Percentiles rank a stretch among this genome's conserved stretches.
Conservation (phyloP, 37 sponge, comb jelly and placozoan genomes). For the Chondrilla cf. caribensis region DNA sequence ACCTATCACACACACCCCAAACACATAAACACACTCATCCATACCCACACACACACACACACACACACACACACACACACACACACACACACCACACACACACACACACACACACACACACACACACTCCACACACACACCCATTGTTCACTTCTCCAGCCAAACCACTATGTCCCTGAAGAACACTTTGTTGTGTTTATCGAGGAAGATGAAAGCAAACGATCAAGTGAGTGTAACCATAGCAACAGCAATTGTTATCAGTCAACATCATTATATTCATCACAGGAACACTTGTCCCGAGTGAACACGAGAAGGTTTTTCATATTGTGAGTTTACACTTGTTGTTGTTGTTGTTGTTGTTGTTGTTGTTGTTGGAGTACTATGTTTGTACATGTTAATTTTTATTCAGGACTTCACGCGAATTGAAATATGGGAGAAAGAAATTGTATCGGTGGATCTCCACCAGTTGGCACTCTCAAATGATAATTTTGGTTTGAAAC, state of each 20-base stretch:
- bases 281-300: neutral
- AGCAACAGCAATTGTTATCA: neutral
- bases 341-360: too few species aligned
- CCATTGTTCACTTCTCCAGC: neutral
- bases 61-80: neutral
- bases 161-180: constrained; percentile 30
- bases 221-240: constrained; percentile 29
- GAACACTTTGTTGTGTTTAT: constrained; percentile 49
- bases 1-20: neutral
- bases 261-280: neutral
- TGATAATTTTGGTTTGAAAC: neutral
- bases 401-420: neutral
- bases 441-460: constrained; percentile 35
- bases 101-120: too few species aligned
- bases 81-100: neutral
- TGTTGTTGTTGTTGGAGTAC: too few species aligned
- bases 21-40: too few species aligned
- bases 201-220: constrained; percentile 1
- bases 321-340: neutral
- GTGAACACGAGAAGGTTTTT: neutral
- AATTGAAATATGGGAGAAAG: constrained; percentile 54
- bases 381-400: too few species aligned
- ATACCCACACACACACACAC: neutral
- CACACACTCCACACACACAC: neutral
- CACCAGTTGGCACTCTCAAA: neutral